A percentile compares a stretch with the other conserved stretches of the same genome.
These are phyloP conservation scores for Eclectus roratus DNA, from an alignment of 2,113 vertebrate species.

Conservation along the genomic window DNA sequence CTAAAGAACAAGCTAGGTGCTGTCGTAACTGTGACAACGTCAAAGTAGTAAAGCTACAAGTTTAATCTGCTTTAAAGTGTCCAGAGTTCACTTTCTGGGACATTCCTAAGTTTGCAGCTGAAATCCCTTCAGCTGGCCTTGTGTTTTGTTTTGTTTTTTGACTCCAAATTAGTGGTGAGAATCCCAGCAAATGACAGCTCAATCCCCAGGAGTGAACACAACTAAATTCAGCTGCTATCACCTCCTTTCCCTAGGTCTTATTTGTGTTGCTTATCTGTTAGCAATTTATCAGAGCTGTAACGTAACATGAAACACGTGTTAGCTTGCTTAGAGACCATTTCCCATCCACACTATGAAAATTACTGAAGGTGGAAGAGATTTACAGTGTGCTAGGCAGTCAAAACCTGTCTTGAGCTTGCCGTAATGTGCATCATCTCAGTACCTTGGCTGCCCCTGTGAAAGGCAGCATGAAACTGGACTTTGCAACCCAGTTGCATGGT, in stretches of 20 bases:
- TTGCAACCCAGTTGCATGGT: background rate
- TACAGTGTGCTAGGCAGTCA: background rate
- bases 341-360: background rate
- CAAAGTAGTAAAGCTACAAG: background rate
- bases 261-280: background rate
- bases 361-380: background rate
- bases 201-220: background rate
- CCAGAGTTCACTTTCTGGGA: background rate
- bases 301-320: conserved; percentile 10
- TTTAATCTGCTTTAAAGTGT: background rate
- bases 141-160: background rate
- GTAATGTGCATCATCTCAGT: background rate
- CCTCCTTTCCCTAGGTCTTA: background rate
- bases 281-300: conserved; percentile 4
- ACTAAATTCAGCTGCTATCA: background rate
- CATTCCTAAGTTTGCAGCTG: background rate
- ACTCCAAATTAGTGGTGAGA: background rate
- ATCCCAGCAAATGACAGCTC: background rate
- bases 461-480: background rate
- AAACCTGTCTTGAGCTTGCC: background rate
- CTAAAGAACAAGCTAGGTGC: background rate
- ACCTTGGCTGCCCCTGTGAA: background rate
- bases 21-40: background rate
- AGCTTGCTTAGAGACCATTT: background rate
- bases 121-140: background rate